Base-by-base conservation (phyloP, 2,888 invertebrate species). In the Microplitis deprimator region DNA sequence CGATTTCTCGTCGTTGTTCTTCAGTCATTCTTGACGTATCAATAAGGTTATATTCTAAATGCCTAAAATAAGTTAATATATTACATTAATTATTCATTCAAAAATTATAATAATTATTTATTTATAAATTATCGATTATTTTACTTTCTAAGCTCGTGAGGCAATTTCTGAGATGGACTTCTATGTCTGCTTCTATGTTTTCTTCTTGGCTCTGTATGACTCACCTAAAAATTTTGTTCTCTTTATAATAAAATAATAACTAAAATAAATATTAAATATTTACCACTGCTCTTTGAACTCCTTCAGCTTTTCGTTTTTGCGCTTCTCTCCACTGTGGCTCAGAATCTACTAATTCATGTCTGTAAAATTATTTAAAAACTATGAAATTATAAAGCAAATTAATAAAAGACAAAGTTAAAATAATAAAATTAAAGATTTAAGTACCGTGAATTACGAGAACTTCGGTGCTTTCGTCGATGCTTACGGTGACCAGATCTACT, bases 11-110 rank as follows among this genome's bases (percentile, higher is more conserved):
- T 39, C 96, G 92, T 87, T 96, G 96, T 82, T 94, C 94, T 86
- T 96, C 96, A 72, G 94, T 95, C 96, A 97, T 96, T 78, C 97
- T 97, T 29, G 94, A 92, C 0, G 97, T 97, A 84, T 97, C 97
- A 76, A 97, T 94, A 86, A 97, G 92, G 87, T 95, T 95, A 90
- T 96, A 97, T 89, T 97, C 96, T 85, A 97, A 91, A 88, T 97
- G 96, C 87, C 96, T 95, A 84, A 40, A 87, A 87, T 79, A 67
- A 41, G 16, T 74, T 39, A 10, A 70, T 68, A 29, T 10, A 38
- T 68, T 29, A 59, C 60, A 61, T 16, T n/a, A 41, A 38, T 62
- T 61, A 6, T 62, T 13, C 41, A 20, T 39, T 68, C 16, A 4
- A 16, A 29, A 29, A 29, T 29, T 10, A 20, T 73, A 67, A 20